phyloP scores from a whole-genome alignment of 2,113 vertebrate species.

The Mormyrus iriodes region DNA sequence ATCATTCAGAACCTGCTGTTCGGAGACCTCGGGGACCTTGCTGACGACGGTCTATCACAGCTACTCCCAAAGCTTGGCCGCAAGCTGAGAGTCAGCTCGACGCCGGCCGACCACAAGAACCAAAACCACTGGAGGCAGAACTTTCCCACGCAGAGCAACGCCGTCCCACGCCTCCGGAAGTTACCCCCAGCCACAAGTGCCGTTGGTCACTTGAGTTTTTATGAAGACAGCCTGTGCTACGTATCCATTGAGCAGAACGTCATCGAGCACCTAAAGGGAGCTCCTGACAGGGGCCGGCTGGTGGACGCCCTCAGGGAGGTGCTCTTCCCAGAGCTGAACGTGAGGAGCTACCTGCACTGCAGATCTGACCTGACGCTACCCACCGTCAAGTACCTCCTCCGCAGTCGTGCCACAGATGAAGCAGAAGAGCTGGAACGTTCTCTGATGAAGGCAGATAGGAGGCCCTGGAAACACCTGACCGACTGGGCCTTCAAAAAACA shows the following conservation, averaged over 20 bases:
- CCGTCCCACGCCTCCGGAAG: slow-evolving; percentile 30
- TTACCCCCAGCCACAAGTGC: slow-evolving; percentile 31
- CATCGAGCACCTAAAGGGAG: slow-evolving; percentile 35
- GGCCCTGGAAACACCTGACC: slow-evolving; percentile 27
- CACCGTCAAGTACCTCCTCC: slow-evolving; percentile 53
- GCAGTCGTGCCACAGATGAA: slow-evolving; percentile 49
- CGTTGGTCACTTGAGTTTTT: slow-evolving; percentile 33
- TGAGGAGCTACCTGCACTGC: slow-evolving; percentile 63
- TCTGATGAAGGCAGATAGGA: slow-evolving; percentile 47
- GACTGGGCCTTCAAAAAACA: slow-evolving; percentile 33
- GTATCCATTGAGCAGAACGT: slow-evolving; percentile 49
- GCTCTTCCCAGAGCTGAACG: slow-evolving; percentile 59
- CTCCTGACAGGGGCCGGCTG: slow-evolving; percentile 40
- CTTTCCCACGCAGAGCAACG: slow-evolving; percentile 41
- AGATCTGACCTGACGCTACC: slow-evolving; percentile 57
- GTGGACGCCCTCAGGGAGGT: slow-evolving; percentile 47
- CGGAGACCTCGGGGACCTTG: slow-evolving; percentile 61
- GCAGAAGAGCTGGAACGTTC: slow-evolving; percentile 48
- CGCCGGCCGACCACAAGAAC: slow-evolving; percentile 31
- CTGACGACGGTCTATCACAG: slow-evolving; percentile 52
- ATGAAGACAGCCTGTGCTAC: slow-evolving; percentile 48
- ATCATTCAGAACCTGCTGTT: slow-evolving; percentile 58
- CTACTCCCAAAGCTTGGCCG: slow-evolving; percentile 48
- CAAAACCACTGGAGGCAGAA: slow-evolving; percentile 20
- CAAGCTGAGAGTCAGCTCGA: slow-evolving; percentile 32